A percentile compares a stretch with the other conserved stretches of the same genome.
These are phyloP conservation scores for Volucella bombylans DNA, from an alignment of 2,888 invertebrate genomes.

Conservation along the genomic window DNA sequence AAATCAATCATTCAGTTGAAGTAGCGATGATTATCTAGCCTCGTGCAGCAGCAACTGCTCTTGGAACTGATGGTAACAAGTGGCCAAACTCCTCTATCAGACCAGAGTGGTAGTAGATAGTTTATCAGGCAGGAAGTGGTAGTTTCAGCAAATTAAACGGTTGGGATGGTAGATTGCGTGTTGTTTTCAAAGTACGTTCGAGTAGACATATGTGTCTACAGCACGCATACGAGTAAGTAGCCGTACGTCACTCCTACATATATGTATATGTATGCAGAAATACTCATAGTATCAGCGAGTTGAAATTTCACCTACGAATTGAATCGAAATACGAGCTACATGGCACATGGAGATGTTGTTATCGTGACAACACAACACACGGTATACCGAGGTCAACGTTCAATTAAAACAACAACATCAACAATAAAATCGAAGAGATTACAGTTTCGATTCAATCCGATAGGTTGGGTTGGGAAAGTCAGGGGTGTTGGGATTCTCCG, in stretches of 20 bases:
- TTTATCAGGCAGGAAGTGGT: constrained; percentile 18
- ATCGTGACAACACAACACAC: constrained; percentile 14
- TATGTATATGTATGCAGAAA: too few relatives aligned
- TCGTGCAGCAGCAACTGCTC: constrained; percentile 15
- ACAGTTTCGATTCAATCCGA: constrained; percentile 6
- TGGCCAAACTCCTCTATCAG: constrained; percentile 24
- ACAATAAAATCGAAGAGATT: constrained; percentile 7
- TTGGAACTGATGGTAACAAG: constrained; percentile 28
- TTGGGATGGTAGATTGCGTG: constrained; percentile 15
- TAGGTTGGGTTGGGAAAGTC: background rate
- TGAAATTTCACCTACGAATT: too few relatives aligned
- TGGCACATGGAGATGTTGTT: constrained; percentile 32
- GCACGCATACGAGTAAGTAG: background rate
- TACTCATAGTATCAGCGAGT: too few relatives aligned
- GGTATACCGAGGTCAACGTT: background rate
- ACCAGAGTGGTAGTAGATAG: background rate
- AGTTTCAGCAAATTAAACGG: constrained; percentile 38
- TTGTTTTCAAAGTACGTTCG: too few relatives aligned
- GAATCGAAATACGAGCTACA: background rate
- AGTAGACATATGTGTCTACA: background rate
- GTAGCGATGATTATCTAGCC: constrained; percentile 45
- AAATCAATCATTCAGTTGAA: constrained; percentile 60
- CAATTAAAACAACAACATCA: background rate
- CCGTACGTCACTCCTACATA: too few relatives aligned
- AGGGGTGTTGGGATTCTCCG: constrained; percentile 1